Evolutionary conservation across 2,797 vertebrate genomes (phyloP), one percentile per base, ranked within the genome.

Genomic region (Hippoglossus hippoglossus): DNA sequence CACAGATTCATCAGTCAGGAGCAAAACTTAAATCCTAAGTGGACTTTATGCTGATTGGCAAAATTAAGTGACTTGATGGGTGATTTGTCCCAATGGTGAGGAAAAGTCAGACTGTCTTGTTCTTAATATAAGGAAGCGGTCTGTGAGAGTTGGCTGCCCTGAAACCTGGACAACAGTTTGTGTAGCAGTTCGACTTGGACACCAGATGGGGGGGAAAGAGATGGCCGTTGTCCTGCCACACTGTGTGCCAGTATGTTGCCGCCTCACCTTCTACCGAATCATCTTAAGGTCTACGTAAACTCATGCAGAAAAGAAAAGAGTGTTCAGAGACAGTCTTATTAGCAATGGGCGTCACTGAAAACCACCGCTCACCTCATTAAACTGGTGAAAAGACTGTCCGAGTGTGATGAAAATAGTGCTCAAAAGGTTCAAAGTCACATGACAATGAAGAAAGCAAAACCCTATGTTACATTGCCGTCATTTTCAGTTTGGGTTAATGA

Each of bases 291-390:
- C 86, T 87, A 92, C 86, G 80, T 26, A 80, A 94, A 90, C 84
- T 92, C 89, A 92, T 71, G 88, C 82, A 90, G 41, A 82, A 86
- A 93, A 78, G 91, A 96, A 94, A 91, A 91, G 91, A 13, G 2
- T 82, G 94, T 93, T 95, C 88, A 82, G 90, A 91, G 86, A 92
- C 89, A 92, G 91, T 82, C 86, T 95, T 90, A 92, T 79, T 84
- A 93, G 92, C 77, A 80, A 89, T 72, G 90, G 91, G 87, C 88
- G 87, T 94, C 75, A 87, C 89, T 94, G 83, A 88, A 77, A 89
- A 82, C 94, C 92, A 93, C 90, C 59, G 91, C 96, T 99, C 97
- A 98, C 96, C 98, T 99, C 97, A 99, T 99, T 94, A 96, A 99
- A 96, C 80, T 88, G 85, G 79, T 88, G 82, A 87, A 92, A 89